Evolutionary conservation across 2,888 invertebrate species (phyloP).

Genomic region (Melipona beecheii): DNA sequence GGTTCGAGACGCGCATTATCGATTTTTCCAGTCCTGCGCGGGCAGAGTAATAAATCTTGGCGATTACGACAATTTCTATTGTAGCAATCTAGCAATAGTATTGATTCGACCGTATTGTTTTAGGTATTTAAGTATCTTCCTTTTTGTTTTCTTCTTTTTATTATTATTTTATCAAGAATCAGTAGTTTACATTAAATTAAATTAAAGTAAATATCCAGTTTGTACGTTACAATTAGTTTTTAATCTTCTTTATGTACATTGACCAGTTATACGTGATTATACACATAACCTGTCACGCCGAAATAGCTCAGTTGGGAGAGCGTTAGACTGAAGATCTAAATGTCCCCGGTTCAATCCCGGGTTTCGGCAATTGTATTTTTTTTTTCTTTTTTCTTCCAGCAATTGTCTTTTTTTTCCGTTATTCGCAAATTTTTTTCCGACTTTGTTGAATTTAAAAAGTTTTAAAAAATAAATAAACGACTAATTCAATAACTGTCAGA

Average conservation of each 20-base stretch:
- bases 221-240: neutral
- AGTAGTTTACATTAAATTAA: neutral
- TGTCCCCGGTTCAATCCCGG: constrained; percentile 33
- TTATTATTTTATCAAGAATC: neutral
- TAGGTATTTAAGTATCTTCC: neutral
- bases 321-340: constrained; percentile 36
- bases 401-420: neutral
- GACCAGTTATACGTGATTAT: accelerated
- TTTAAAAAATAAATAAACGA: too few relatives aligned
- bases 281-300: neutral
- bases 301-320: constrained; percentile 37
- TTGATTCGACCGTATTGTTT: neutral
- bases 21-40: neutral
- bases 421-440: neutral
- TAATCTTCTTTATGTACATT: accelerated
- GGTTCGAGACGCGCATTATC: neutral
- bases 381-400: neutral
- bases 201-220: neutral
- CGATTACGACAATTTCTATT: too few relatives aligned
- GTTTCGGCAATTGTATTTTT: neutral
- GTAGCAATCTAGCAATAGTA: neutral
- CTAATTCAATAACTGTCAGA: too few relatives aligned
- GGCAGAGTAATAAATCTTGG: neutral
- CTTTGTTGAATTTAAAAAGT: neutral
- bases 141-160: neutral